A percentile compares a stretch with the other conserved stretches of the same genome.
Conservation (phyloP, 2,113 vertebrate species). For the Acanthochromis polyacanthus region DNA sequence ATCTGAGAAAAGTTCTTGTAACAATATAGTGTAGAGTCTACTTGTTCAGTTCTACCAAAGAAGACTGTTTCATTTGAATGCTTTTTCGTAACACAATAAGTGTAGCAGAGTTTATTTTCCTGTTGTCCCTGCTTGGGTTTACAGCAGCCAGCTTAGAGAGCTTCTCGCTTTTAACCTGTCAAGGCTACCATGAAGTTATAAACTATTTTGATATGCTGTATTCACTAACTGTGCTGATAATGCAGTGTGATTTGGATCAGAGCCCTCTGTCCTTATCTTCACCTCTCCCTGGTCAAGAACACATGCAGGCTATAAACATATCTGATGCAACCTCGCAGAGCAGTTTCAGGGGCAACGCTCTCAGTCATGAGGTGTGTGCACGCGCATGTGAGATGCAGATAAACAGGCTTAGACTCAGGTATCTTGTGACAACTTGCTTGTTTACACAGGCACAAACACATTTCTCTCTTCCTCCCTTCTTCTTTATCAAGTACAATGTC, state of each 20-base stretch:
- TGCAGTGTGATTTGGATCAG: neutral
- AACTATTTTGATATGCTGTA: neutral
- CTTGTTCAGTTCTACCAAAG: no score
- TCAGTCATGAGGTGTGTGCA: slow-evolving; percentile 44
- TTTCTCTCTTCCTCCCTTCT: neutral
- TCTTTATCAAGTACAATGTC: neutral
- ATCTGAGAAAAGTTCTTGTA: no score
- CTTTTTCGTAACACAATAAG: no score
- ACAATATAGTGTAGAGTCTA: no score
- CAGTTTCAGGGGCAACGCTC: slow-evolving; percentile 51
- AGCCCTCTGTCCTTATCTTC: neutral
- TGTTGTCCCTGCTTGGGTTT: neutral
- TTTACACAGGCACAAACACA: slow-evolving; percentile 27
- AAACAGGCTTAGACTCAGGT: slow-evolving; percentile 34
- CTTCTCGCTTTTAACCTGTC: neutral
- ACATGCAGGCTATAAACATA: slow-evolving; percentile 1
- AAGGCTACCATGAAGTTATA: no score
- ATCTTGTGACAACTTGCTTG: slow-evolving; percentile 45
- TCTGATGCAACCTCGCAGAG: slow-evolving; percentile 56
- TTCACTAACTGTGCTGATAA: neutral
- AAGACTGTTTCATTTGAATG: neutral
- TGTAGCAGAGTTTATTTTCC: no score
- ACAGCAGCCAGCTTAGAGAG: neutral
- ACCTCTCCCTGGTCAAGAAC: neutral
- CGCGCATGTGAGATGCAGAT: slow-evolving; percentile 20